Conservation (phyloP, 2,888 invertebrate species). For the Pemphredon lugubris region DNA sequence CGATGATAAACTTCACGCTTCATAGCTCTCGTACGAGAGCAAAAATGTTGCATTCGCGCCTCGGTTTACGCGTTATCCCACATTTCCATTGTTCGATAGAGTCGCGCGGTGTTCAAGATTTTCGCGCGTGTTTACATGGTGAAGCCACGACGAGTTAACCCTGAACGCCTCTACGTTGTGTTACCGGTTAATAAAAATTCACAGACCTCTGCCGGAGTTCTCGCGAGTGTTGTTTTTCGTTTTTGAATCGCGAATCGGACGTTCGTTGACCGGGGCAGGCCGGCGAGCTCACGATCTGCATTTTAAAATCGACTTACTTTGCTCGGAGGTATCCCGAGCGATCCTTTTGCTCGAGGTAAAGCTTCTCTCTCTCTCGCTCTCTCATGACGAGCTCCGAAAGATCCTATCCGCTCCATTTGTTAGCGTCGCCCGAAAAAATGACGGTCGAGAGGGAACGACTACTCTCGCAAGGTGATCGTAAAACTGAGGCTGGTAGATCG, state of each 20-base stretch:
- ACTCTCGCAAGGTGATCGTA: slow-evolving; percentile 45
- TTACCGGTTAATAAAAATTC: no score
- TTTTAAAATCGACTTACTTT: not conserved
- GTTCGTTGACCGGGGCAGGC: slow-evolving; percentile 25
- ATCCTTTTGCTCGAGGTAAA: not conserved
- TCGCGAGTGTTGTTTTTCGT: not conserved
- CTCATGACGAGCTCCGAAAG: not conserved
- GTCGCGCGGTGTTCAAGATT: no score
- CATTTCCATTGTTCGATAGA: no score
- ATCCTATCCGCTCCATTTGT: slow-evolving; percentile 28
- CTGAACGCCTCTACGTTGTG: no score
- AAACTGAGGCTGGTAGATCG: slow-evolving; percentile 32
- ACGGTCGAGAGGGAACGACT: slow-evolving; percentile 23
- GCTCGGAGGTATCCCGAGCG: not conserved
- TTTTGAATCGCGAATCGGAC: slow-evolving; percentile 7
- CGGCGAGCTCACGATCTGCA: slow-evolving; percentile 1
- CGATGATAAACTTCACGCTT: no score
- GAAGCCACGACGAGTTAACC: not conserved
- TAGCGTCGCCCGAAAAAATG: slow-evolving; percentile 28
- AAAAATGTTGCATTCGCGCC: no score
- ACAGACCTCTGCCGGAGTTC: not conserved
- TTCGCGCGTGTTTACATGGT: not conserved
- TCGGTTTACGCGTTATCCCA: no score
- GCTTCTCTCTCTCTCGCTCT: not conserved
- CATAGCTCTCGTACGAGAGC: no score